Evolutionary conservation across 1,140 invertebrate species (phyloP).

Genomic region (Schlechtendalia chinensis): DNA sequence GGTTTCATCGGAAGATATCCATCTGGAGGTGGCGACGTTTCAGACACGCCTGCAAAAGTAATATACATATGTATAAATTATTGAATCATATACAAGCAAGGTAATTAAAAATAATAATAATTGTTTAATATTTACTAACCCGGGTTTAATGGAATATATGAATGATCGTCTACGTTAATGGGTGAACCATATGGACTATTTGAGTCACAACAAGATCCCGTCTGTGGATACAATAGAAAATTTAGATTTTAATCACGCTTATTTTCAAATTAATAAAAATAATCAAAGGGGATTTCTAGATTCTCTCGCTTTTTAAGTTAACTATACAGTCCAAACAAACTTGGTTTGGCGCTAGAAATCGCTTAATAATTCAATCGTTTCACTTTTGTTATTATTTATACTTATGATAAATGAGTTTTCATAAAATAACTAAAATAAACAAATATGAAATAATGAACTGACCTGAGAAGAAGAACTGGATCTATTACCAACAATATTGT

Average conservation of each 20-base stretch:
- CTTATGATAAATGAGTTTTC: too few species aligned
- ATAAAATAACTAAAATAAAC: neutral
- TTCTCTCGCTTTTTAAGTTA: too few species aligned
- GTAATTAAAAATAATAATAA: neutral
- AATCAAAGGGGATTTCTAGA: too few species aligned
- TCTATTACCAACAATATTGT: conserved; percentile 43
- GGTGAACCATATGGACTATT: conserved; percentile 46
- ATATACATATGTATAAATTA: conserved; percentile 1
- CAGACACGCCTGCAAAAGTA: neutral
- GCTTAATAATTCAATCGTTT: too few species aligned
- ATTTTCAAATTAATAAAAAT: too few species aligned
- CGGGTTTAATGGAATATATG: conserved; percentile 28
- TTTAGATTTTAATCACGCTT: neutral
- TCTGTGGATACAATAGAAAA: conserved; percentile 12
- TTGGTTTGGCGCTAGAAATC: too few species aligned
- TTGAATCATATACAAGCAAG: neutral
- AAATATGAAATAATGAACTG: neutral
- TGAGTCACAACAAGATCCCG: conserved; percentile 44
- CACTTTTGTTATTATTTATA: too few species aligned
- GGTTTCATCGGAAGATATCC: conserved; percentile 46
- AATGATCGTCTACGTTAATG: conserved; percentile 24
- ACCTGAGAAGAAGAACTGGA: conserved; percentile 47
- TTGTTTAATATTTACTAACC: conserved; percentile 5
- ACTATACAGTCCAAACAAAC: too few species aligned
- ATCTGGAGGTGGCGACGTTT: conserved; percentile 27